Conservation (phyloP, 2,113 vertebrate genomes). For the Pygoscelis adeliae region DNA sequence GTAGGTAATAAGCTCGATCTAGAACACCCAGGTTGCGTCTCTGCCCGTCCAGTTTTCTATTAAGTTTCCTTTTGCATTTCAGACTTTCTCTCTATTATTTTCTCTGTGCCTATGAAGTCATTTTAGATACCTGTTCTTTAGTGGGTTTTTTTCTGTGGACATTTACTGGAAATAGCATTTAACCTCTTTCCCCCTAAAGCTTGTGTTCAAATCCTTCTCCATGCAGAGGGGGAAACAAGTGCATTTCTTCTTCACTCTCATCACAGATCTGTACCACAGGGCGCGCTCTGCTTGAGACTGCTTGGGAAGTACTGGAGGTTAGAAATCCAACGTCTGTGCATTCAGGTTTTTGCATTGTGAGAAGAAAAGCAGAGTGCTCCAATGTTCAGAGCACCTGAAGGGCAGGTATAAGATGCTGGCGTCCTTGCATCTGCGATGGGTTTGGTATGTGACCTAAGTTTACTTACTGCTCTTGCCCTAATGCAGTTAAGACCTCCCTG, state of each 20-base stretch:
- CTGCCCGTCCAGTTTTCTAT: not conserved
- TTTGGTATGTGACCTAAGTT: not conserved
- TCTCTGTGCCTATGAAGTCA: not conserved
- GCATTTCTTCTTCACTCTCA: not conserved
- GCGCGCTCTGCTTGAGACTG: rapidly evolving
- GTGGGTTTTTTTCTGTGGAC: not conserved
- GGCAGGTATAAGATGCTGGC: not conserved
- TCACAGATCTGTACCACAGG: rapidly evolving
- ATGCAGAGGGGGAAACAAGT: not conserved
- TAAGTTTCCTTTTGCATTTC: not conserved
- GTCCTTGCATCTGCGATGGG: not conserved
- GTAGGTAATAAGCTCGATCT: not conserved
- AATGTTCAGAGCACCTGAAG: not conserved
- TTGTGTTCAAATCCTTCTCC: not conserved
- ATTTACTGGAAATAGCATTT: not conserved
- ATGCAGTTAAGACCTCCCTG: not conserved
- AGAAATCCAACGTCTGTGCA: not conserved
- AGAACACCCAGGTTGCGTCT: not conserved
- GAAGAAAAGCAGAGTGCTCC: not conserved
- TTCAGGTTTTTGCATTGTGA: not conserved
- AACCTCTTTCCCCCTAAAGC: not conserved
- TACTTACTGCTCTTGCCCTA: not conserved
- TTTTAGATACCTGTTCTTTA: not conserved
- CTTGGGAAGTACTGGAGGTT: not conserved
- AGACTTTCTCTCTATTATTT: not conserved